Evolutionary conservation across 2,113 vertebrate genomes (phyloP).

Genomic region (Zosterops japonicus): DNA sequence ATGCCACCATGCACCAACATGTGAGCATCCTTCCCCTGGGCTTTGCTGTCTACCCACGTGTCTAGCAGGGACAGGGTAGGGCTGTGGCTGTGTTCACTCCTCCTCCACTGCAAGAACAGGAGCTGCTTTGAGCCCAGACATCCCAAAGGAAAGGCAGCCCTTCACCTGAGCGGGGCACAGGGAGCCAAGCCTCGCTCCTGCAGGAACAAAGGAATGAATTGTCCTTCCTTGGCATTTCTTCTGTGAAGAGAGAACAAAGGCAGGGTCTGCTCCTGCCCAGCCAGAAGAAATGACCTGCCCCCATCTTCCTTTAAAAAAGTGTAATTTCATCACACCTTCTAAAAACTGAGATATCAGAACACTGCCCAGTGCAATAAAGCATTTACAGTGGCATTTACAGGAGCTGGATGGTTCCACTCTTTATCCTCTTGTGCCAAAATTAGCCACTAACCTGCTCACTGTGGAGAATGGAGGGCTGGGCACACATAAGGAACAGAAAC

Average conservation of each 20-base stretch:
- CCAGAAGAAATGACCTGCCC: background rate
- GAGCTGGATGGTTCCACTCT: background rate
- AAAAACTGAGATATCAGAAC: background rate
- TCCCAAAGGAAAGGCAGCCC: background rate
- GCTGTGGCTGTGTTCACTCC: accelerated
- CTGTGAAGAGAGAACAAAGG: background rate
- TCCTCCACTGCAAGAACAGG: background rate
- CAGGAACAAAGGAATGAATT: background rate
- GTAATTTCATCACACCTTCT: background rate
- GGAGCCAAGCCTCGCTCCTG: background rate
- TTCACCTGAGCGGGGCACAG: background rate
- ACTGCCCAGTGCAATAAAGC: background rate
- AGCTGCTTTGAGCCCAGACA: background rate
- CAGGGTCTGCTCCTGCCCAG: background rate
- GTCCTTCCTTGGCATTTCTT: background rate
- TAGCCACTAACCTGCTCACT: background rate
- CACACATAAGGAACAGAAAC: background rate
- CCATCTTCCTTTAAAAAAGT: background rate
- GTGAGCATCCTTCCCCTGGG: background rate
- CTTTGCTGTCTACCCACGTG: background rate
- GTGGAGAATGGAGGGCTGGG: background rate
- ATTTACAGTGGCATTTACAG: background rate
- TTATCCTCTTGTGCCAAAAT: background rate
- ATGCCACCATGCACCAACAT: background rate
- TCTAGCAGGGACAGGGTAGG: background rate